Conservation (phyloP, 2,888 invertebrate species). For the Torymus tubicola region DNA sequence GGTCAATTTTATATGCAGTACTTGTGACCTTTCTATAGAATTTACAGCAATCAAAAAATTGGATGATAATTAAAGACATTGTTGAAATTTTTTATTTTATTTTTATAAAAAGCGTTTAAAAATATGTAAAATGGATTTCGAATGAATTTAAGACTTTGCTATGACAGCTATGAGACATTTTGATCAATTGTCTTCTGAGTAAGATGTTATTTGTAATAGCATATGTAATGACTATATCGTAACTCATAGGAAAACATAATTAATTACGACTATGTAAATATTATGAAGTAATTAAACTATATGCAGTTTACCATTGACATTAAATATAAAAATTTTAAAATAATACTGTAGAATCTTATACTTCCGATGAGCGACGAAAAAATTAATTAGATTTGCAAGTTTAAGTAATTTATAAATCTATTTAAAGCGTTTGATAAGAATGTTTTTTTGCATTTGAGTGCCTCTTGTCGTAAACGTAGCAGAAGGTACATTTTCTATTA, state of each 20-base stretch:
- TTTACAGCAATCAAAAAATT: background rate
- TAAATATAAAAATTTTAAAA: conserved; percentile 2
- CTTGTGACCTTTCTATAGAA: background rate
- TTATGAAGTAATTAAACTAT: conserved; percentile 5
- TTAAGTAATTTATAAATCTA: conserved; percentile 21
- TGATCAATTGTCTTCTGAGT: conserved; percentile 48
- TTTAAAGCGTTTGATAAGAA: conserved; percentile 12
- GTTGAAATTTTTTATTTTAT: background rate
- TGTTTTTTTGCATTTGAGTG: conserved; percentile 39
- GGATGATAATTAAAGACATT: background rate
- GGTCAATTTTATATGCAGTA: too few relatives aligned
- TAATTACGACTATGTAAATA: conserved; percentile 8
- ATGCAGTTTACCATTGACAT: too few relatives aligned
- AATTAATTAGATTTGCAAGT: conserved; percentile 36
- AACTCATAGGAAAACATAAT: conserved; percentile 31
- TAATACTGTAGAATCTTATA: background rate
- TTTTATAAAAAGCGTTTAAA: background rate
- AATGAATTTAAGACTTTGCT: conserved; percentile 55
- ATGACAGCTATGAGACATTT: conserved; percentile 44
- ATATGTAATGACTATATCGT: conserved; percentile 30
- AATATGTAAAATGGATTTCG: conserved; percentile 48
- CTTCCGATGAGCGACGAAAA: conserved; percentile 41
- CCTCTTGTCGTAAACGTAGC: conserved; percentile 7
- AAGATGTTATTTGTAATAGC: conserved; percentile 33
- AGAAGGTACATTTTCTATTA: conserved; percentile 36